Evolutionary conservation across 64 coral and sea anemone species (phyloP).

Genomic region (Pocillopora damicornis): DNA sequence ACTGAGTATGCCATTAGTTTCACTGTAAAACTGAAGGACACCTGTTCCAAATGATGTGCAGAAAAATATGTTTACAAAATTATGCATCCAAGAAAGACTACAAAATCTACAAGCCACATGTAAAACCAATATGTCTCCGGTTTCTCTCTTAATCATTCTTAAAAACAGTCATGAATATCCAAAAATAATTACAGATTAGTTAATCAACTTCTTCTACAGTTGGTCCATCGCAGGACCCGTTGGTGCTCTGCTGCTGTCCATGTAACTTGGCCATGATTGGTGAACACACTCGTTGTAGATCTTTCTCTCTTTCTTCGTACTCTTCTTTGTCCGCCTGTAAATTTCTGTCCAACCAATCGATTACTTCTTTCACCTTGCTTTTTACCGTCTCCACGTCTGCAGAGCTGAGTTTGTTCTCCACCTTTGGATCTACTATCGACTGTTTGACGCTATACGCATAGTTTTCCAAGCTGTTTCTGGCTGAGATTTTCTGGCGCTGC

Average conservation of each 20-base stretch:
- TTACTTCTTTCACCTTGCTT: constrained; percentile 46
- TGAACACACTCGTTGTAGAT: constrained; percentile 66
- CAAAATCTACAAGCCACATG: too few relatives aligned
- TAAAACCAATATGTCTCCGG: too few relatives aligned
- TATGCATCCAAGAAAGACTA: too few relatives aligned
- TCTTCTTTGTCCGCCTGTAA: constrained; percentile 64
- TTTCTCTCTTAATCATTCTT: too few relatives aligned
- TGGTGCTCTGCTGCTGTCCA: constrained; percentile 28
- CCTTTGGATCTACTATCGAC: constrained; percentile 43
- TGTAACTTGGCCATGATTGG: constrained; percentile 80
- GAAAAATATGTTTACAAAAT: too few relatives aligned
- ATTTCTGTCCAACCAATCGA: constrained; percentile 60
- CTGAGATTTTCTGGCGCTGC: constrained; percentile 48
- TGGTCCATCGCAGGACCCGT: not conserved
- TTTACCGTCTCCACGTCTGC: constrained; percentile 50
- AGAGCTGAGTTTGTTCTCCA: constrained; percentile 38
- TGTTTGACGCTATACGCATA: constrained; percentile 65
- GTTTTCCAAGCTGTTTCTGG: constrained; percentile 71
- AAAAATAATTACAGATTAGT: too few relatives aligned
- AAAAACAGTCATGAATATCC: too few relatives aligned
- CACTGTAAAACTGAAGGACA: too few relatives aligned
- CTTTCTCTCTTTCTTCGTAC: constrained; percentile 58
- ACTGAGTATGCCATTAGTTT: too few relatives aligned
- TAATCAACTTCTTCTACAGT: not conserved
- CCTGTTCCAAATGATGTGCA: too few relatives aligned